Conservation (phyloP, 1,140 invertebrate genomes). For the Galleria mellonella region DNA sequence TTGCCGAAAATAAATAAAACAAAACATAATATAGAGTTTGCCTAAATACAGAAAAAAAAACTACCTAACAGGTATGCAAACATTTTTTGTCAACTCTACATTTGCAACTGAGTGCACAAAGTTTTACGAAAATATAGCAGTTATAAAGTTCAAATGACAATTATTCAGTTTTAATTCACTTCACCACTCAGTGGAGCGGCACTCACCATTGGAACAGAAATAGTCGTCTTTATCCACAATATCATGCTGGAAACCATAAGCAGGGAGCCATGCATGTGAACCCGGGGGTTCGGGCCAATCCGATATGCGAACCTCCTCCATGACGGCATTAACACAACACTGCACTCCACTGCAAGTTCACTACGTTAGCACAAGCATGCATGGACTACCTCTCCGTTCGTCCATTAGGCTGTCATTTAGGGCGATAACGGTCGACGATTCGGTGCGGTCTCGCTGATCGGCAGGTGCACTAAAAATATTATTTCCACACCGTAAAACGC, state of each 20-base stretch:
- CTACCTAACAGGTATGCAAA: no score
- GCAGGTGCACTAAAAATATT: constrained; percentile 8
- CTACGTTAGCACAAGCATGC: constrained; percentile 58
- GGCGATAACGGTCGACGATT: constrained; percentile 59
- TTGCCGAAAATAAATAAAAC: no score
- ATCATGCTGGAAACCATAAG: constrained; percentile 78
- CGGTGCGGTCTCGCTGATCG: constrained; percentile 18
- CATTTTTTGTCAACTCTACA: no score
- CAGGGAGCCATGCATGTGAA: constrained; percentile 79
- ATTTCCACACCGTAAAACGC: constrained; percentile 14
- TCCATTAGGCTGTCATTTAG: constrained; percentile 67
- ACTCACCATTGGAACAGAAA: constrained; percentile 76
- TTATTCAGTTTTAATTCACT: not conserved
- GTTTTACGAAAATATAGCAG: no score
- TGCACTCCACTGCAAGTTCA: constrained; percentile 58
- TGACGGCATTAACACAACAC: constrained; percentile 64
- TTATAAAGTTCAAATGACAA: no score
- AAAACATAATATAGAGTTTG: no score
- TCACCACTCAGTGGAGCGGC: constrained; percentile 10
- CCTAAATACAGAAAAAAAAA: no score
- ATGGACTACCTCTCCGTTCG: constrained; percentile 63
- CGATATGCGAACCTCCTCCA: constrained; percentile 78
- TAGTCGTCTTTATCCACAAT: constrained; percentile 77
- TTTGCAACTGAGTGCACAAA: no score
- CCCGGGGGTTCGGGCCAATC: constrained; percentile 79